phyloP scores from a whole-genome alignment of 2,888 invertebrate species.

The Furcula furcula region DNA sequence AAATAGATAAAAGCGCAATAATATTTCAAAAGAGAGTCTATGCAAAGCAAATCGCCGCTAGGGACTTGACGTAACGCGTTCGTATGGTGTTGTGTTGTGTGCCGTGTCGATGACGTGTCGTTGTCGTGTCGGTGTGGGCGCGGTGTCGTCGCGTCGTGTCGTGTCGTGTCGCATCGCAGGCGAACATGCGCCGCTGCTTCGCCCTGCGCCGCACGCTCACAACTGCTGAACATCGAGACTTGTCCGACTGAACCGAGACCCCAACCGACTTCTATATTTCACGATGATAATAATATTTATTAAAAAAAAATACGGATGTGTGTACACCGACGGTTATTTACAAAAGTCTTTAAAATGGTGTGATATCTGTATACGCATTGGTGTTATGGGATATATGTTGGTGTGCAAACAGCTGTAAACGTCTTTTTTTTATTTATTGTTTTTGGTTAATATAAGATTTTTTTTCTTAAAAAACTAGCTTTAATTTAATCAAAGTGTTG shows the following conservation, averaged over 20 bases:
- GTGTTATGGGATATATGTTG: no score
- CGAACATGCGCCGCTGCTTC: slow-evolving; percentile 73
- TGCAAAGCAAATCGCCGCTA: neutral
- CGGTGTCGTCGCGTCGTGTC: slow-evolving; percentile 24
- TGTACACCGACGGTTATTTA: no score
- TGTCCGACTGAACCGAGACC: slow-evolving; percentile 8
- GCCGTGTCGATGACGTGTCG: slow-evolving; percentile 43
- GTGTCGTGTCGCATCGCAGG: slow-evolving; percentile 42
- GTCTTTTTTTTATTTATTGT: no score
- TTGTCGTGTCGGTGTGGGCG: slow-evolving; percentile 22
- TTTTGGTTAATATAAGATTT: no score
- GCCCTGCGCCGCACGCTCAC: slow-evolving; percentile 51
- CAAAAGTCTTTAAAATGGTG: no score
- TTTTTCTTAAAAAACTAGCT: neutral
- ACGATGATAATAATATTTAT: slow-evolving; percentile 8
- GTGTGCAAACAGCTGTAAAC: no score
- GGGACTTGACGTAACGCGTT: slow-evolving; percentile 33
- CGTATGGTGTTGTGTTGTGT: slow-evolving; percentile 38
- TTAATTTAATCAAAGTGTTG: neutral
- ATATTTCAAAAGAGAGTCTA: no score
- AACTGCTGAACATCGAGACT: slow-evolving; percentile 47
- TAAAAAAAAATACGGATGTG: no score
- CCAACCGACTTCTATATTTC: slow-evolving; percentile 12
- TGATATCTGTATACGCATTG: no score
- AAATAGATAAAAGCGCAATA: no score